These are phyloP conservation scores for Amphipyra tragopoginis DNA, from an alignment of 2,888 invertebrate genomes.

Conservation along the genomic window DNA sequence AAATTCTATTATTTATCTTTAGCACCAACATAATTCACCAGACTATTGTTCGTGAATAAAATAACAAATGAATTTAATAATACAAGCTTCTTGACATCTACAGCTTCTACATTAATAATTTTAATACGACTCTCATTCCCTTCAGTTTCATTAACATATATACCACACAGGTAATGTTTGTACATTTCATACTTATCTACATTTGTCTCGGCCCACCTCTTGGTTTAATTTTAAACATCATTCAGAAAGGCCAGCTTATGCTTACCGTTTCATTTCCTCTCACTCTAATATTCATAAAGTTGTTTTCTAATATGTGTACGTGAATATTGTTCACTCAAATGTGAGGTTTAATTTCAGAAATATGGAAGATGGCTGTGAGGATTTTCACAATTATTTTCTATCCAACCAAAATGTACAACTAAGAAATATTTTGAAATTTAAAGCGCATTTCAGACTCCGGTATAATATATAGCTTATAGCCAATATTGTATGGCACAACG, in stretches of 20 bases:
- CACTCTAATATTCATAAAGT: slow-evolving; percentile 42
- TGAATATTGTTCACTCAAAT: slow-evolving; percentile 9
- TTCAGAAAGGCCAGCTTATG: slow-evolving; percentile 30
- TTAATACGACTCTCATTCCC: slow-evolving; percentile 26
- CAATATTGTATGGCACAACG: no score
- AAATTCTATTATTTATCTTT: background rate
- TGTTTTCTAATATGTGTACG: slow-evolving; percentile 16
- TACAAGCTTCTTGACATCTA: slow-evolving; percentile 10
- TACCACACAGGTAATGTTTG: slow-evolving; percentile 10
- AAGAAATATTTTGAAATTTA: no score
- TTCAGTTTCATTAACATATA: slow-evolving; percentile 21
- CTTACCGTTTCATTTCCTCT: slow-evolving; percentile 46
- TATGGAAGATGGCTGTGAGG: no score
- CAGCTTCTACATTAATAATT: slow-evolving; percentile 36
- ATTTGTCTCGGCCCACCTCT: background rate
- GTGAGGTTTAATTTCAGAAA: background rate
- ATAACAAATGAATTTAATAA: slow-evolving; percentile 37
- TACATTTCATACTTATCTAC: background rate
- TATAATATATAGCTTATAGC: no score
- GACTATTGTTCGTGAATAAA: slow-evolving; percentile 16
- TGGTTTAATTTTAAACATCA: slow-evolving; percentile 33
- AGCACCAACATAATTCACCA: background rate
- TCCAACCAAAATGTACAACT: no score
- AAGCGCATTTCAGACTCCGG: no score
- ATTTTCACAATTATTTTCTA: no score